Evolutionary conservation across 1,140 invertebrate species (phyloP), one percentile per base, ranked within the genome.

Genomic region (Onthophagus taurus): DNA sequence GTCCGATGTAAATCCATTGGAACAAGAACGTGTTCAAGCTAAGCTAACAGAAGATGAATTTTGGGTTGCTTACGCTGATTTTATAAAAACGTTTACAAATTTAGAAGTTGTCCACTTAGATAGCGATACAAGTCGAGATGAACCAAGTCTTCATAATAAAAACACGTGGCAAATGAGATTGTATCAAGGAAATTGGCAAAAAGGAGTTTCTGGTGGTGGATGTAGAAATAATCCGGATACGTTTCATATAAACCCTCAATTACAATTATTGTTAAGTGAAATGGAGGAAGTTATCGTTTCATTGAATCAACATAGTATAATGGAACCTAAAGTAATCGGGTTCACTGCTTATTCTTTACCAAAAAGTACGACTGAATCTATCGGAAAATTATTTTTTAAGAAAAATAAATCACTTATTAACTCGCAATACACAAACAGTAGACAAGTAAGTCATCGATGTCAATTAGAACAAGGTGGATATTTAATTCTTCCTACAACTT

Each of bases 321-420:
- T 91, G 71, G 89, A 93, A 60, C 88, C 89, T 4, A 90, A 92
- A 70, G 87, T 93, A 0, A 89, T 94, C 51, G 90, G 89, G n/a
- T 93, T 93, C 60, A 89, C 87, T 29, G 80, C 87, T 11, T 93
- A 93, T 60, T 80, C 79, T 31, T 65, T 76, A 31, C 78, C 83
- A 47, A 85, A 89, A 60, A 77, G 70, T 50, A 76, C 61, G 43
- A 70, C 74, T 7, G 80, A 83, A 54, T 76, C 74, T 8, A 79
- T 82, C 52, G 76, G 75, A 35, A 79, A 75, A 58, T 67, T 75
- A 11, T 92, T 89, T 58, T 93, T 92, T 58, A 91, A 89, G 63
- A 87, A 81, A 51, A 85, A 87, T 49, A 91, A 90, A 53, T 89
- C 85, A 13, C 71, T 88, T 33, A 76, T 90, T 5, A 93, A 92